phyloP scores from a whole-genome alignment of 2,113 vertebrate species.

The Shinisaurus crocodilurus region DNA sequence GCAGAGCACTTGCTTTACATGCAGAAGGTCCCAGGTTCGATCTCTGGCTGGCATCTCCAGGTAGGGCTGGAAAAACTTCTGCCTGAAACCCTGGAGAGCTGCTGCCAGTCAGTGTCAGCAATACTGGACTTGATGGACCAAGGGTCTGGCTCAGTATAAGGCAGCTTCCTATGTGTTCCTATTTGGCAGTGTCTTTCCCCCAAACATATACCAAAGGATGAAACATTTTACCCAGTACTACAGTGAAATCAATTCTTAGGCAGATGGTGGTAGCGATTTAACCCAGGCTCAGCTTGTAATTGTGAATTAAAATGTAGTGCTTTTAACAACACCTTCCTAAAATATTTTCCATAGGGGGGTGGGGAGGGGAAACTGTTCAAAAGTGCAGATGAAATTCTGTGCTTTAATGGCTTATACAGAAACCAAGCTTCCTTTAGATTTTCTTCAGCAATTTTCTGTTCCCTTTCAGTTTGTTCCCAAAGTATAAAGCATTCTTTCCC shows the following conservation, averaged over 20 bases:
- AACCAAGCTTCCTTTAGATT: not conserved
- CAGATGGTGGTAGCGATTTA: not conserved
- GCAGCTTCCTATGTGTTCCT: too few relatives aligned
- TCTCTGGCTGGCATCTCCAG: too few relatives aligned
- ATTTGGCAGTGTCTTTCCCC: not conserved
- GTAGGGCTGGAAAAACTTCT: too few relatives aligned
- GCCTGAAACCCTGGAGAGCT: too few relatives aligned
- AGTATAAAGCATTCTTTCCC: not conserved
- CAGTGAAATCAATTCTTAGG: not conserved
- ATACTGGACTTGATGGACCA: too few relatives aligned
- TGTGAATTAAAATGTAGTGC: not conserved
- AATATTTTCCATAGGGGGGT: not conserved
- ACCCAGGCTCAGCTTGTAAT: not conserved
- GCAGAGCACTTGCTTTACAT: too few relatives aligned
- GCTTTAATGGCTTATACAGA: not conserved
- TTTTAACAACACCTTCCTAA: not conserved
- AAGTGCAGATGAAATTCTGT: too few relatives aligned
- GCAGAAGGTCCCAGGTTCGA: too few relatives aligned
- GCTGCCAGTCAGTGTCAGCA: too few relatives aligned
- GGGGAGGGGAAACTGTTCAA: too few relatives aligned
- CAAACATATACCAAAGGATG: not conserved
- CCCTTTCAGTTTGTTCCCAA: not conserved
- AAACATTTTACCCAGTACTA: not conserved
- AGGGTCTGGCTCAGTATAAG: too few relatives aligned
- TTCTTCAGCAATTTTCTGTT: not conserved